phyloP scores from a whole-genome alignment of 2,797 vertebrate genomes.

The Aeoliscus strigatus region DNA sequence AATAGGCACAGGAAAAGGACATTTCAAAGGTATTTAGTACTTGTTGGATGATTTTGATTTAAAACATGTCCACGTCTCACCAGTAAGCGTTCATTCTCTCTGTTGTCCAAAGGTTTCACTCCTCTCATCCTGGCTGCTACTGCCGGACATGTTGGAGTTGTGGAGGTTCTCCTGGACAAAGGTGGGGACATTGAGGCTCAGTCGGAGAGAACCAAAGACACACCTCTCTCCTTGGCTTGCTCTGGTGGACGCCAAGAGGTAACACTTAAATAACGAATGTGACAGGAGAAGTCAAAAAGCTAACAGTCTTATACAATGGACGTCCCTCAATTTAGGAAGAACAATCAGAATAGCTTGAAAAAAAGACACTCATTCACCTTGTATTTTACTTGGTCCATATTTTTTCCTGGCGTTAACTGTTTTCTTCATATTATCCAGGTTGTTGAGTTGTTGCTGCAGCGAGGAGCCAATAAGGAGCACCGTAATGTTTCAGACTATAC shows the following conservation, averaged over 20 bases:
- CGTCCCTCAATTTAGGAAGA: no score
- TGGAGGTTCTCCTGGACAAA: slow-evolving; percentile 97
- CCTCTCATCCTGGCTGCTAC: slow-evolving; percentile 97
- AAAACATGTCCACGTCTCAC: not conserved
- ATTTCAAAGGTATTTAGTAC: not conserved
- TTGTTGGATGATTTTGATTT: not conserved
- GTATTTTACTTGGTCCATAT: not conserved
- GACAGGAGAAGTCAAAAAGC: no score
- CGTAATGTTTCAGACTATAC: slow-evolving; percentile 99
- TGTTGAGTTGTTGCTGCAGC: slow-evolving; percentile 92
- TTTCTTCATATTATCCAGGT: slow-evolving; percentile 72
- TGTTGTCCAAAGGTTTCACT: slow-evolving; percentile 83
- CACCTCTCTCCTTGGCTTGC: slow-evolving; percentile 94
- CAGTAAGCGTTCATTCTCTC: not conserved
- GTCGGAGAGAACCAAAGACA: slow-evolving; percentile 99
- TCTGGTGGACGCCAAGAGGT: slow-evolving; percentile 98
- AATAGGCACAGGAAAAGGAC: not conserved
- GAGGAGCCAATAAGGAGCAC: slow-evolving; percentile 98
- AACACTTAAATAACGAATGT: no score
- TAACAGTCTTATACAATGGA: no score
- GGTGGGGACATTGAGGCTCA: slow-evolving; percentile 98
- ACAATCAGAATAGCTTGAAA: no score
- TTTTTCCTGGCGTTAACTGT: not conserved
- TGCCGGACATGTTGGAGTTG: slow-evolving; percentile 97
- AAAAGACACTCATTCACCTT: no score